A percentile compares a stretch with the other conserved stretches of the same genome.
Conservation (phyloP, 2,888 invertebrate genomes). For the Dynastes hyllus region DNA sequence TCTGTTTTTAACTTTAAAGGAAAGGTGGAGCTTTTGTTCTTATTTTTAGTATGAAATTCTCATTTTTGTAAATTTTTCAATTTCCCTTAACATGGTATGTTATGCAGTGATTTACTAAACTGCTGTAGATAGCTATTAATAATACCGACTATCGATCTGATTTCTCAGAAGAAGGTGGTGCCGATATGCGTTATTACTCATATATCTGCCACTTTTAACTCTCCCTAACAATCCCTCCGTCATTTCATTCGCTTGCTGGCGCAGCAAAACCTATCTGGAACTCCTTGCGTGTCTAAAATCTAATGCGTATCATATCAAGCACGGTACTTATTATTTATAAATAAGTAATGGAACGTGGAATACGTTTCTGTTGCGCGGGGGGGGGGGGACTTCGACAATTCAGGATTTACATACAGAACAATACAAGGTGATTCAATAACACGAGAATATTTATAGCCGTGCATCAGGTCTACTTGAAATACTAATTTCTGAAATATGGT, state of each 20-base stretch:
- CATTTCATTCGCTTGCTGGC: not conserved
- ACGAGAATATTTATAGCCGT: too few relatives aligned
- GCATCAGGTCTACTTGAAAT: too few relatives aligned
- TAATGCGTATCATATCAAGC: slow-evolving; percentile 25
- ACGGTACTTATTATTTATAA: slow-evolving; percentile 30
- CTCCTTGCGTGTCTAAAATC: slow-evolving; percentile 33
- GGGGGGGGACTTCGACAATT: not conserved
- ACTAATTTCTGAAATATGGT: too few relatives aligned
- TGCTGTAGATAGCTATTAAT: slow-evolving; percentile 10
- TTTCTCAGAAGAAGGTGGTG: slow-evolving; percentile 14
- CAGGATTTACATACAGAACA: too few relatives aligned
- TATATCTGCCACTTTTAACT: not conserved
- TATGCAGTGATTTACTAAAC: not conserved
- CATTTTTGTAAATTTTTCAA: slow-evolving; percentile 2
- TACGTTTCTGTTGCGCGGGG: not conserved
- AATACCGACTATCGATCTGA: slow-evolving; percentile 16
- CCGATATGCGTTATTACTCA: not conserved
- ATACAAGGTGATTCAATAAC: too few relatives aligned
- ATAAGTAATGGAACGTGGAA: slow-evolving; percentile 33
- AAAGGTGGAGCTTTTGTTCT: not conserved
- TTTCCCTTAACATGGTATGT: not conserved
- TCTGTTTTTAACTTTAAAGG: not conserved
- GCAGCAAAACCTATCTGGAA: slow-evolving; percentile 23
- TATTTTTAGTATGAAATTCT: not conserved
- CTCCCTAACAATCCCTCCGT: not conserved